Percentiles rank a stretch among this genome's conserved stretches.
phyloP scores from a whole-genome alignment of 2,888 invertebrate genomes.

The Prionchulus punctatus region DNA sequence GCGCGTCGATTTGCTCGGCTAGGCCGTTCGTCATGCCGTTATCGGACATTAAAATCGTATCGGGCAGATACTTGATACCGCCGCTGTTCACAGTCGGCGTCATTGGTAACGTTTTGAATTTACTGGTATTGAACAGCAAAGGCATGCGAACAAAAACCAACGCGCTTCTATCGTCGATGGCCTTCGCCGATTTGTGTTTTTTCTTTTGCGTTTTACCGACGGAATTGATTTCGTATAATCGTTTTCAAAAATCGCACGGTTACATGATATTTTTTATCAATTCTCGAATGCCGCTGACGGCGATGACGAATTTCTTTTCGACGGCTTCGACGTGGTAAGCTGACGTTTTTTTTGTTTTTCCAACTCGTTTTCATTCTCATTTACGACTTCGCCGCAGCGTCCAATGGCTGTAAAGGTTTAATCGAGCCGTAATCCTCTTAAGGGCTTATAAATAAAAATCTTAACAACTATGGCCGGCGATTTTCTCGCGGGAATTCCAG shows the following conservation, averaged over 20 bases:
- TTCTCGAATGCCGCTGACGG: background rate
- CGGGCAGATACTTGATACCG: conserved; percentile 3
- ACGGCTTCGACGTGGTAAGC: conserved; percentile 8
- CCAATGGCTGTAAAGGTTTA: no score
- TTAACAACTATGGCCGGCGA: no score
- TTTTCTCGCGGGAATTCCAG: no score
- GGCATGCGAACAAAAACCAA: conserved; percentile 8
- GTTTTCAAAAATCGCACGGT: background rate
- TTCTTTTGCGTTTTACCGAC: background rate
- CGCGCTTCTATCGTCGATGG: conserved; percentile 6
- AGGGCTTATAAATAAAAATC: no score
- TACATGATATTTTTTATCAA: background rate
- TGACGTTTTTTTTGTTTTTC: no score
- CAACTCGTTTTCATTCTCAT: no score
- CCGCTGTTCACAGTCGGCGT: background rate
- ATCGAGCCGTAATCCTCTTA: no score
- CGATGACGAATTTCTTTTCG: conserved; percentile 2
- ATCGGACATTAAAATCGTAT: background rate
- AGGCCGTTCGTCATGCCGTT: no score
- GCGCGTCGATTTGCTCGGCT: no score
- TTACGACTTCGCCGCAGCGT: no score
- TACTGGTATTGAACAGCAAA: background rate
- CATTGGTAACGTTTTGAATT: conserved; percentile 4
- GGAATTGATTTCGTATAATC: background rate
- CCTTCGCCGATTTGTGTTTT: conserved; percentile 5